phyloP scores from a whole-genome alignment of 92 coral and sea anemone genomes.

The Bergia puertoricense region DNA sequence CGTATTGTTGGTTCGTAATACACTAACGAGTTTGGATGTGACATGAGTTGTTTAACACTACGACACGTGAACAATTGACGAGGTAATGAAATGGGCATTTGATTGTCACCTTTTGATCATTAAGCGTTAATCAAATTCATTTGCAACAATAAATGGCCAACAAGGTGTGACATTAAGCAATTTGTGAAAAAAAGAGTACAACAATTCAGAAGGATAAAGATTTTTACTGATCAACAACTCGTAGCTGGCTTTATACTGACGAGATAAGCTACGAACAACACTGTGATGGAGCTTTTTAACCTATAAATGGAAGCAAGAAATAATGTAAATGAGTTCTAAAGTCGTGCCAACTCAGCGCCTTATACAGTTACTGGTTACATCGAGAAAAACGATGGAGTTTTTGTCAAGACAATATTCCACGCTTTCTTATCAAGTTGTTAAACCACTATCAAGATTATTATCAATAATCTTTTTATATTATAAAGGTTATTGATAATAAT shows the following conservation, averaged over 20 bases:
- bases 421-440: no score
- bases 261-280: neutral
- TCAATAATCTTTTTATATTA: neutral
- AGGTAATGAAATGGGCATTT: slow-evolving; percentile 31
- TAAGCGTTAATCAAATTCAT: slow-evolving; percentile 33
- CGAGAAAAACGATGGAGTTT: no score
- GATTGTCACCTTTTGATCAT: slow-evolving; percentile 26
- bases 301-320: no score
- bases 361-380: no score
- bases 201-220: no score
- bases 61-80: slow-evolving; percentile 23
- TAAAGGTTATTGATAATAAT: neutral
- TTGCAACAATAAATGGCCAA: slow-evolving; percentile 26
- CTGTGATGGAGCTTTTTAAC: neutral
- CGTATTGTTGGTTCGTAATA: neutral
- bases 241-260: neutral
- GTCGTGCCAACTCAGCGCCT: no score
- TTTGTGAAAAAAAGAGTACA: neutral
- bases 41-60: slow-evolving; percentile 16
- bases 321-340: no score
- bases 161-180: slow-evolving; percentile 31
- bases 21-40: neutral
- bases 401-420: no score
- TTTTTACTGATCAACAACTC: no score
- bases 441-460: neutral